Evolutionary conservation across 2,113 vertebrate genomes (phyloP).

Genomic region (Psettodes erumei): DNA sequence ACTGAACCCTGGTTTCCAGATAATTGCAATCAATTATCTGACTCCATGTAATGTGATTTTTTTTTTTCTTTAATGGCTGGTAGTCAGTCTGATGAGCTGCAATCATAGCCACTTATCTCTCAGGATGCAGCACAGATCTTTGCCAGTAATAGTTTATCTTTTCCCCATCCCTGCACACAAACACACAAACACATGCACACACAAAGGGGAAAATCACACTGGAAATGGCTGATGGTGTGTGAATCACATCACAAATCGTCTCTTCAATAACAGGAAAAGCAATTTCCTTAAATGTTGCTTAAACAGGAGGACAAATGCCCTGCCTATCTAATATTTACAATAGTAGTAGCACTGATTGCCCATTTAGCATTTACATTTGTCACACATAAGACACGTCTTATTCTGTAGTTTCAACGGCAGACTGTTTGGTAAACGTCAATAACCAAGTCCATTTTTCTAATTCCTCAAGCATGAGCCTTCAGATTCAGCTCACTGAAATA

Average conservation of each 20-base stretch:
- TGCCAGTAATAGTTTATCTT: background rate
- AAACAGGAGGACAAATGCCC: background rate
- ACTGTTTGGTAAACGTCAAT: background rate
- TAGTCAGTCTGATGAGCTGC: background rate
- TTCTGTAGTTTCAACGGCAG: background rate
- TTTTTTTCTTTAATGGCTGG: background rate
- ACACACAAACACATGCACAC: background rate
- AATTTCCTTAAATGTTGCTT: slow-evolving; percentile 23
- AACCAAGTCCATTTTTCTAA: background rate
- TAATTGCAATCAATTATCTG: too few relatives aligned
- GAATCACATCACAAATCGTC: background rate
- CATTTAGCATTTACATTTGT: background rate
- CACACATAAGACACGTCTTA: background rate
- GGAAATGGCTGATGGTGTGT: background rate
- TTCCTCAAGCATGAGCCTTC: background rate
- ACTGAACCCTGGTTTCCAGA: too few relatives aligned
- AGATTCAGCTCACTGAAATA: background rate
- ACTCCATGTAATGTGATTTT: too few relatives aligned
- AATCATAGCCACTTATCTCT: background rate
- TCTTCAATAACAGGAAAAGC: slow-evolving; percentile 28
- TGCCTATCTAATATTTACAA: background rate
- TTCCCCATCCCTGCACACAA: background rate
- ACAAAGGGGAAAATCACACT: background rate
- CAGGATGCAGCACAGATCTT: background rate
- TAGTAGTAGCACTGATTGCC: slow-evolving; percentile 20